Evolutionary conservation across 2,888 invertebrate species (phyloP).

Genomic region (Nomada hirtipes): DNA sequence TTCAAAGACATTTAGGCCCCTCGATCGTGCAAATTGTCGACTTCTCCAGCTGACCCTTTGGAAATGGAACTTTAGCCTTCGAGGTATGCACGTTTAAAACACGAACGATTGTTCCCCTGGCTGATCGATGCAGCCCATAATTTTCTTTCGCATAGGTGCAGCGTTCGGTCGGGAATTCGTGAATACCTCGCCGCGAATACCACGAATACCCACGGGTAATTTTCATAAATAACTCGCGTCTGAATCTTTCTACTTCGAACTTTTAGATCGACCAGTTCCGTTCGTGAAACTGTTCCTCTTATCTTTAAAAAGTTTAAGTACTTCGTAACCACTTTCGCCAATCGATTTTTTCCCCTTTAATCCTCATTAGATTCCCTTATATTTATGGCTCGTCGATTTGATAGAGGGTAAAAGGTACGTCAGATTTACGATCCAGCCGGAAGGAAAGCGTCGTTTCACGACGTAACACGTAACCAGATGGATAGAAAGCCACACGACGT

Average conservation of each 20-base stretch:
- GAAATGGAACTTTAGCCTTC: conserved; percentile 26
- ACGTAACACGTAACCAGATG: conserved; percentile 5
- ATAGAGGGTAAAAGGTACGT: conserved; percentile 29
- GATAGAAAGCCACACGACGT: conserved; percentile 33
- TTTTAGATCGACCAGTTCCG: conserved; percentile 15
- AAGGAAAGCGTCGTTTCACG: conserved; percentile 19
- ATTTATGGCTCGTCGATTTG: conserved; percentile 59
- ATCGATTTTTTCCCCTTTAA: conserved; percentile 53
- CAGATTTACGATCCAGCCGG: conserved; percentile 62
- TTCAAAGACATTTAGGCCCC: neutral
- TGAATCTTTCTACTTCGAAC: conserved; percentile 18
- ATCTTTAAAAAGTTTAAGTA: neutral
- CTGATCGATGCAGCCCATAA: conserved; percentile 53
- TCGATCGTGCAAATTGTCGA: conserved; percentile 25
- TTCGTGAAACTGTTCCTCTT: conserved; percentile 6
- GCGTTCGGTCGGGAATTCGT: conserved; percentile 35
- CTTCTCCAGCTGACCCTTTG: conserved; percentile 32
- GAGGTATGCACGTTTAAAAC: conserved; percentile 42
- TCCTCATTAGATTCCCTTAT: conserved; percentile 45
- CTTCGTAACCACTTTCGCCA: conserved; percentile 17
- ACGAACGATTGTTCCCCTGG: conserved; percentile 44
- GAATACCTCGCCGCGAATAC: conserved; percentile 41
- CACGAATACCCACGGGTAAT: conserved; percentile 37
- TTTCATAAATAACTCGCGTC: conserved; percentile 49
- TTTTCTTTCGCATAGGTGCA: conserved; percentile 46